Evolutionary conservation across 2,797 vertebrate genomes (phyloP), one percentile per base, ranked within the genome.

Genomic region (Falco biarmicus): DNA sequence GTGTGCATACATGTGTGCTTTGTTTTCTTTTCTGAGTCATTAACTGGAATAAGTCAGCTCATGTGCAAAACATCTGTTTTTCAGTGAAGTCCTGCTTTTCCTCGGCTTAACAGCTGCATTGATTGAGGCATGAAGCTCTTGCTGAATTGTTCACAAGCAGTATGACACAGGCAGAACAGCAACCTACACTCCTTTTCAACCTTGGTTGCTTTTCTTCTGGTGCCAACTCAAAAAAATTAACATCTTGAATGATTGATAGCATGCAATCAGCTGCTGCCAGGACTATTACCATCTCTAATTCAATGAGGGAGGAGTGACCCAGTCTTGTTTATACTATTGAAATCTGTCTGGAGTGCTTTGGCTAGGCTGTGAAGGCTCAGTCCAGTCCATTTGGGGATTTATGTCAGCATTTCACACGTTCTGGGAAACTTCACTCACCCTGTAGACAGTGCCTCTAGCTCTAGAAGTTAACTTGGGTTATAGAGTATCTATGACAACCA

Each of bases 61-160:
- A 96, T 92, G 93, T 96, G 88, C 78, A 90, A 93, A 95, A 96
- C 95, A 97, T 97, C 95, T 95, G 96, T 4, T 93, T 90, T 87
- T 87, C 19, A 3, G 90, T 87, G 61, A 93, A 92, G 87, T 73
- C 69, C 90, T 97, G 95, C 84, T 95, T 97, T 94, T 90, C 45
- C 59, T 97, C 78, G 15, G 78, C 84, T 97, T 96, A 96, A 80
- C 93, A 90, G 87, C 82, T 92, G 84, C 73, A 84, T 13, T 90
- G 79, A 95, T 95, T 88, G 79, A 89, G 59, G 94, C 90, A 85
- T 53, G 73, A 94, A 93, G 59, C 61, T 80, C 65, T 91, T 87
- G 59, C 50, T 5, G 59, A 93, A 65, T 59, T 86, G 65, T 43
- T 97, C 92, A 78, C 78, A 86, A 86, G 56, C 5, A 22, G 15